phyloP scores from a whole-genome alignment of 2,888 invertebrate species.

The Macaria notata region DNA sequence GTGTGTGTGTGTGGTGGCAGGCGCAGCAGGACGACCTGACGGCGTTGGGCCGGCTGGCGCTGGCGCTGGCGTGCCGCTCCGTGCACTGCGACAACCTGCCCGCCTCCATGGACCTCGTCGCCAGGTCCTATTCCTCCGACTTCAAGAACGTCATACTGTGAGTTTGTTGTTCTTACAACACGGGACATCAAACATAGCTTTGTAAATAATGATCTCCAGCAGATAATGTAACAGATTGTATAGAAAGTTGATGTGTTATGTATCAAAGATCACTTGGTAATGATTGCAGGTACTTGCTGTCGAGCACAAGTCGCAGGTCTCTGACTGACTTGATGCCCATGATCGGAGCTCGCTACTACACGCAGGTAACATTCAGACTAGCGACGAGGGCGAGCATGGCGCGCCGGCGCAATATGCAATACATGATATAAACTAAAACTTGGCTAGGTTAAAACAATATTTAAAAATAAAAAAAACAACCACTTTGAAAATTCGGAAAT shows the following conservation, averaged over 20 bases:
- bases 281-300: conserved; percentile 86
- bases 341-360: conserved; percentile 98
- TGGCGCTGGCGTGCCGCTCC: conserved; percentile 96
- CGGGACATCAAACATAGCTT: no score
- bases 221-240: conserved; percentile 10
- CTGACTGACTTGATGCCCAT: conserved; percentile 99
- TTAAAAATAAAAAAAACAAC: no score
- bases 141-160: conserved; percentile 97
- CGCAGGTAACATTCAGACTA: conserved; percentile 92
- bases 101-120: conserved; percentile 93
- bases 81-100: conserved; percentile 94
- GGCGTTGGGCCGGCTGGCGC: conserved; percentile 93
- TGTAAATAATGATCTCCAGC: no score
- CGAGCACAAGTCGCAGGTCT: conserved; percentile 85
- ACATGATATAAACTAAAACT: no score
- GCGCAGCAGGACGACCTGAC: conserved; percentile 95
- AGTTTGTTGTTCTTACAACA: no score
- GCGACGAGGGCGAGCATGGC: no score
- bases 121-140: conserved; percentile 95
- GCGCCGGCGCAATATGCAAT: no score
- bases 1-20: conserved; percentile 44
- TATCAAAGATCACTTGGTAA: conserved; percentile 27
- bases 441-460: no score
- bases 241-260: conserved; percentile 17
- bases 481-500: no score